A percentile compares a stretch with the other conserved stretches of the same genome.
Conservation (phyloP, 1,140 invertebrate species). For the Drosophila seguyi region DNA sequence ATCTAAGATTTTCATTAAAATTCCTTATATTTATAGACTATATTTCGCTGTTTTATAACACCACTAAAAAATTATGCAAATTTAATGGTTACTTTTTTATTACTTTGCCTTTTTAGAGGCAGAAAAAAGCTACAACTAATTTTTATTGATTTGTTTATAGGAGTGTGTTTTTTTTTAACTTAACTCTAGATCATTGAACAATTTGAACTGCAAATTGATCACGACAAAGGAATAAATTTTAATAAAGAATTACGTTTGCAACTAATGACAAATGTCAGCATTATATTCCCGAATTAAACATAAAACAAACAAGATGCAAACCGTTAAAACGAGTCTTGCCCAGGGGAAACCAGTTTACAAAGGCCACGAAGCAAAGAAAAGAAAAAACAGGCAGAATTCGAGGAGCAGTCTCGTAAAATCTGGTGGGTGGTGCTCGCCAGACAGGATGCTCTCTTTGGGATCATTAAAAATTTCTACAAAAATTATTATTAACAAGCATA, state of each 20-base stretch:
- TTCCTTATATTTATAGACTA: neutral
- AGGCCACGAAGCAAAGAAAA: slow-evolving; percentile 37
- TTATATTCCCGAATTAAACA: slow-evolving; percentile 36
- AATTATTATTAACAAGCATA: slow-evolving; percentile 32
- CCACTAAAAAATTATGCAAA: slow-evolving; percentile 10
- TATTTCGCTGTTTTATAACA: slow-evolving; percentile 9
- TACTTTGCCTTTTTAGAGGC: slow-evolving; percentile 19
- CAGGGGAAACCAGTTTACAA: slow-evolving; percentile 38
- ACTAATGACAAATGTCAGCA: slow-evolving; percentile 37
- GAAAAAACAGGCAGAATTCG: slow-evolving; percentile 16
- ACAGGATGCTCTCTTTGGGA: slow-evolving; percentile 29
- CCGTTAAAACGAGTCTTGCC: slow-evolving; percentile 54
- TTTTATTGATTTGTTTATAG: slow-evolving; percentile 33
- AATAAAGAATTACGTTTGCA: slow-evolving; percentile 34
- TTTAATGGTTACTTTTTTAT: slow-evolving; percentile 20
- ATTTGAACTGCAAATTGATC: slow-evolving; percentile 20
- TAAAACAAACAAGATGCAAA: slow-evolving; percentile 49
- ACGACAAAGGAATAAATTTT: slow-evolving; percentile 43
- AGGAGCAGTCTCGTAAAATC: slow-evolving; percentile 6
- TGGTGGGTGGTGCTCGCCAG: slow-evolving; percentile 47
- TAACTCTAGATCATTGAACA: slow-evolving; percentile 21
- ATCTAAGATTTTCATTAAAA: neutral
- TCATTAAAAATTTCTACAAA: slow-evolving; percentile 1
- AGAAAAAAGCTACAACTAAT: slow-evolving; percentile 18
- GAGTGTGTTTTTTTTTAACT: slow-evolving; percentile 5